Conservation (phyloP, 2,113 vertebrate genomes). For the Aphelocoma coerulescens region DNA sequence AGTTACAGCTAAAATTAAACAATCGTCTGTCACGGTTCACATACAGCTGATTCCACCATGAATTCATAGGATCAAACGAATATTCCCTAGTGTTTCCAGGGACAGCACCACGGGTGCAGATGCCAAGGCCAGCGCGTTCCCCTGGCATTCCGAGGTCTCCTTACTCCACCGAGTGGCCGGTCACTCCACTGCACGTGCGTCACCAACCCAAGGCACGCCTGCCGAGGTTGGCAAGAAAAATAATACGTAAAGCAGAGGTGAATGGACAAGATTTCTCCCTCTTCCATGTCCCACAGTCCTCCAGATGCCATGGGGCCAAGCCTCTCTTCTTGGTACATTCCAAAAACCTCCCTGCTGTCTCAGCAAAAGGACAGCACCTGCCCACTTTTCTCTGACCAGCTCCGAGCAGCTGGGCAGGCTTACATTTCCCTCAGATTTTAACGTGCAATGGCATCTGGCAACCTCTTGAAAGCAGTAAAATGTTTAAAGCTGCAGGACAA, state of each 20-base stretch:
- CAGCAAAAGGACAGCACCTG: neutral
- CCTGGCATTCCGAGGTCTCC: neutral
- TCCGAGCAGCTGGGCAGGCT: neutral
- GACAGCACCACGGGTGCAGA: accelerated
- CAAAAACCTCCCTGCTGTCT: neutral
- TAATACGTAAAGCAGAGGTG: accelerated
- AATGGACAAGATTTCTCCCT: neutral
- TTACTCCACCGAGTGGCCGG: conserved; percentile 27
- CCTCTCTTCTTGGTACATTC: neutral
- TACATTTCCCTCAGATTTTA: neutral
- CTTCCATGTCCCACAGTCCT: neutral
- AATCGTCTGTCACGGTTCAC: accelerated
- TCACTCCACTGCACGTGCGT: neutral
- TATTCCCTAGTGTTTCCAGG: neutral
- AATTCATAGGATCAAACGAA: accelerated
- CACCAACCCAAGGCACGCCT: neutral
- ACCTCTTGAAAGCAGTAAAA: neutral
- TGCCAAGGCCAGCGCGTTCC: neutral
- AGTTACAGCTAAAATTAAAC: neutral
- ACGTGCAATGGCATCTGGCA: neutral
- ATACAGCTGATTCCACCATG: neutral
- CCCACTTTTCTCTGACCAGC: neutral
- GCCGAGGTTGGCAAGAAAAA: neutral
- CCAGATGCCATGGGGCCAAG: neutral
- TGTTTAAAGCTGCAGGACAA: neutral